Evolutionary conservation across 2,888 invertebrate species (phyloP), one percentile per base, ranked within the genome.

Genomic region (Limnephilus lunatus): DNA sequence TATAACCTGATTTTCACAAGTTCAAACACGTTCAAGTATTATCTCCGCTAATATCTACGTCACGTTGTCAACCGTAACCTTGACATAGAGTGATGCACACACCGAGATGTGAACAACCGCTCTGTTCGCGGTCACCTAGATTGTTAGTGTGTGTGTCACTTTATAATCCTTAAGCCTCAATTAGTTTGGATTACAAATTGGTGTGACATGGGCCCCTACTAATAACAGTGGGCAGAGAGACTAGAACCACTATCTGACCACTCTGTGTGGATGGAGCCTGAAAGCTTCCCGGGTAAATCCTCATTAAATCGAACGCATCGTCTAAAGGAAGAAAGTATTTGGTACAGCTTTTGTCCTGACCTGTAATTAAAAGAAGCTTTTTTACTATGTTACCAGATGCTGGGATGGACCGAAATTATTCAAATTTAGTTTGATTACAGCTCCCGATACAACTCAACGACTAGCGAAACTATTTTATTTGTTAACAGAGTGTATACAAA

Each of bases 171-270:
- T 91, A 92, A 92, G 89, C 92, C 92, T 92, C 93, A 92, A 93
- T 93, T 93, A 93, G 92, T 93, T 93, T 93, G 92, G 93, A 92
- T 93, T 93, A 93, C 92, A 93, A 93, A 93, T 93, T 93, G 92
- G 91, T 93, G 88, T 93, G 93, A 92, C 93, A 92, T 90, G 92
- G 92, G 91, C 90, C 81, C 44, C 90, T 39, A 85, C 91, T 89
- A 91, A 91, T 91, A 91, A 81, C 90, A 81, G 91, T 81, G 83
- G 88, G 48, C 91, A 92, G 89, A 87, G 68, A 91, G 89, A 25
- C 85, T 39, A 87, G 86, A 86, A 86, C 48, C 86, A 44, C 44
- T 25, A 44, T 68, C 68, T 68, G 68, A 68, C 25, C 25, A 68
- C 25, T 85, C 39, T 48, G 44, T 86, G 30, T 35, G 48, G 86